Evolutionary conservation across 2,797 vertebrate genomes (phyloP), one percentile per base, ranked within the genome.

Genomic region (Tenualosa thibaudeaui): DNA sequence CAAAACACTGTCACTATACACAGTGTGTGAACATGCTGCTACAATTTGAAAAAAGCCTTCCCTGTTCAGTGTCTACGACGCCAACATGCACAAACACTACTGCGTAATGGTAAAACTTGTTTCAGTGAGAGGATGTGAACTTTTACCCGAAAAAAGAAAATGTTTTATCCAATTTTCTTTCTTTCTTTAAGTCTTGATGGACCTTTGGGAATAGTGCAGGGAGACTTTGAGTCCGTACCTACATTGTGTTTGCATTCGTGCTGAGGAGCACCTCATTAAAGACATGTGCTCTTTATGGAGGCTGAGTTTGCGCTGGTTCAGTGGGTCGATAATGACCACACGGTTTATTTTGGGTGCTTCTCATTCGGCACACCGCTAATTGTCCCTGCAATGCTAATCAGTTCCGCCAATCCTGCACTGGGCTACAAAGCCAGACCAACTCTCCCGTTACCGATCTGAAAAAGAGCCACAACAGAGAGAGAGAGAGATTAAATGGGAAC

Each of bases 371-470:
- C 84, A 86, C 53, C 53, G 75, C 89, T 90, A 90, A 90, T 90
- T 90, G 88, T 87, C 88, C 86, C 83, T 87, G 85, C 88, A 88
- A 89, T 89, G 86, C 85, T 88, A 87, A 90, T 90, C 88, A 90
- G 89, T 89, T 88, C 89, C 88, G 83, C 87, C 89, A 88, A 88
- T 89, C 85, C 86, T 87, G 85, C 86, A 82, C 87, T 85, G 85
- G 85, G 88, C 84, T 78, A 86, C 86, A 88, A 89, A 90, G 65
- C 84, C 84, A 85, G 83, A 83, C 68, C 83, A 88, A 88, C 87
- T 87, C 86, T 84, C 86, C 58, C 86, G 58, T 86, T 84, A 83
- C 86, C 85, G 86, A 88, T 83, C 83, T 85, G 60, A 71, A 17
- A 85, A 71, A 68, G 22, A 82, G 85, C 51, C 86, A 83, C 81